Percentiles rank a stretch among this genome's conserved stretches.
These are phyloP conservation scores for Eretmocerus hayati DNA, from an alignment of 2,888 invertebrate genomes.

Conservation along the genomic window DNA sequence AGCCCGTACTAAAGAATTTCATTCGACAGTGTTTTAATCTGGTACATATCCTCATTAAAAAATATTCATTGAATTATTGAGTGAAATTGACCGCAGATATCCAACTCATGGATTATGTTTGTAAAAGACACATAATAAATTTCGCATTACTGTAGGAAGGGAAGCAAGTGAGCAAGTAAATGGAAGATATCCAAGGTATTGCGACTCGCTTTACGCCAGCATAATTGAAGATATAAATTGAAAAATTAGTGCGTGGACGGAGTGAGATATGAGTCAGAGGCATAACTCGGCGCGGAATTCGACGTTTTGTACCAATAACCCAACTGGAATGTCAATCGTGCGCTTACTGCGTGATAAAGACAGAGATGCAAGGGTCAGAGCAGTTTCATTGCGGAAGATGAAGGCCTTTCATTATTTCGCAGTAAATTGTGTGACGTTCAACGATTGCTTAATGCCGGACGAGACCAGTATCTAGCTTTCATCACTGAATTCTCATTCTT, in stretches of 20 bases:
- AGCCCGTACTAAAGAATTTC: no score
- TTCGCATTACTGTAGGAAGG: no score
- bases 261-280: constrained; percentile 19
- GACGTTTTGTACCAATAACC: constrained; percentile 23
- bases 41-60: no score
- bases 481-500: neutral
- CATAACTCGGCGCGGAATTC: constrained; percentile 10
- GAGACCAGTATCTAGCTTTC: no score
- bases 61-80: no score
- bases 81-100: no score
- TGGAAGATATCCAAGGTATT: constrained; percentile 6
- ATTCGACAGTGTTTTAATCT: no score
- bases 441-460: no score
- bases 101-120: no score
- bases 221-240: constrained; percentile 44
- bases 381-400: constrained; percentile 3
- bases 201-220: constrained; percentile 21
- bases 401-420: constrained; percentile 31
- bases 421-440: constrained; percentile 28
- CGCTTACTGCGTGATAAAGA: constrained; percentile 4
- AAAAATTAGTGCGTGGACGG: constrained; percentile 36
- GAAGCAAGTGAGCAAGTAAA: constrained; percentile 1
- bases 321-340: constrained; percentile 41
- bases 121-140: no score
- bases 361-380: neutral